Evolutionary conservation across 1,140 invertebrate genomes (phyloP).

Genomic region (Mactra quadrangularis): DNA sequence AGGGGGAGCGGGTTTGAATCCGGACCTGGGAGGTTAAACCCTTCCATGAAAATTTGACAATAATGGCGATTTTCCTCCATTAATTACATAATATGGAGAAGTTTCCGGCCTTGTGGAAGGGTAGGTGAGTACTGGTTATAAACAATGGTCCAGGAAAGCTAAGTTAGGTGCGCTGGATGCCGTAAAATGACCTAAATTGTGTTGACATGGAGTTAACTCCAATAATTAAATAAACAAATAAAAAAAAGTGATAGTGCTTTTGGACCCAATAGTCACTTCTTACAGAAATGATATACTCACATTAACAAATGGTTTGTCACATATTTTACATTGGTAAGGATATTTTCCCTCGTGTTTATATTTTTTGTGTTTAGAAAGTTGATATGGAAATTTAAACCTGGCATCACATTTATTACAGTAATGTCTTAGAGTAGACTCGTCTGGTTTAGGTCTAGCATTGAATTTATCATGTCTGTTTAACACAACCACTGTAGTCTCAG

Average conservation of each 20-base stretch:
- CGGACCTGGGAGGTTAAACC: too few species aligned
- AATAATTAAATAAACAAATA: too few species aligned
- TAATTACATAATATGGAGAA: too few species aligned
- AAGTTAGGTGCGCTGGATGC: too few species aligned
- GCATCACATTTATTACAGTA: constrained; percentile 22
- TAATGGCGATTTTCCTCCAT: too few species aligned
- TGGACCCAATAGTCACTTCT: not conserved
- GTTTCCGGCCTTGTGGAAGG: too few species aligned
- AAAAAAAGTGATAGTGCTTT: not conserved
- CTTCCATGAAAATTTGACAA: too few species aligned
- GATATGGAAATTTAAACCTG: constrained; percentile 27
- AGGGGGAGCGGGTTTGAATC: too few species aligned
- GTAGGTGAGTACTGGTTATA: too few species aligned
- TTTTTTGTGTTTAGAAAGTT: constrained; percentile 19
- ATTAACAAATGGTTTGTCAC: constrained; percentile 34
- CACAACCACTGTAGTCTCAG: constrained; percentile 10
- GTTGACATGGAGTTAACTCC: too few species aligned
- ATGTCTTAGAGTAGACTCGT: not conserved
- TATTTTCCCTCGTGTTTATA: constrained; percentile 41
- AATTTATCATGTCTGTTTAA: constrained; percentile 29
- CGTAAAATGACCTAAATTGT: too few species aligned
- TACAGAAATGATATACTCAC: constrained; percentile 1
- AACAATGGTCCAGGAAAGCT: too few species aligned
- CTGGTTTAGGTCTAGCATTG: constrained; percentile 15
- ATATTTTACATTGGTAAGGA: constrained; percentile 34